Evolutionary conservation across 2,888 invertebrate species (phyloP).

Genomic region (Dicycla oo): DNA sequence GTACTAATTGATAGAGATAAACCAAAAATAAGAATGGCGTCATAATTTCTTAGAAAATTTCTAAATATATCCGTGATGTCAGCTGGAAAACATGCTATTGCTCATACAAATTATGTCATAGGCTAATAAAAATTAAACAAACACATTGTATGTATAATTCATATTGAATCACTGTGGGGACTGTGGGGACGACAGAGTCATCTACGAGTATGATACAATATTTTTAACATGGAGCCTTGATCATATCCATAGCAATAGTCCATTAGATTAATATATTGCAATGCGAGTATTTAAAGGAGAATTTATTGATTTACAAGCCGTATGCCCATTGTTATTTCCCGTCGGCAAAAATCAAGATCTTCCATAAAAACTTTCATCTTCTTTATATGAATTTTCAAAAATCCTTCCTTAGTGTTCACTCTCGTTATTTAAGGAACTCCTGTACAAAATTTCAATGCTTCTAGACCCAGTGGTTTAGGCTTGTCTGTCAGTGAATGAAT

Average conservation of each 20-base stretch:
- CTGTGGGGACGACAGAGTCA: constrained; percentile 11
- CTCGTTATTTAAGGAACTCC: too few species aligned
- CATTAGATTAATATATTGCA: not conserved
- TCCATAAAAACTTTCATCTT: not conserved
- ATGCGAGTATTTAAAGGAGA: not conserved
- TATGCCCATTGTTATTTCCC: not conserved
- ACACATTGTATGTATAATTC: constrained; percentile 23
- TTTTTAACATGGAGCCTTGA: too few species aligned
- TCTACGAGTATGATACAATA: not conserved
- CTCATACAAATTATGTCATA: constrained; percentile 57
- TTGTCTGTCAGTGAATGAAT: not conserved
- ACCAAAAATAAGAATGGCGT: constrained; percentile 66
- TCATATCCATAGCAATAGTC: not conserved
- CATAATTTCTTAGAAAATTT: constrained; percentile 62
- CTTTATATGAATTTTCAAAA: not conserved
- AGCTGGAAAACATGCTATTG: constrained; percentile 53
- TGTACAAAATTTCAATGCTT: not conserved
- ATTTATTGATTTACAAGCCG: not conserved
- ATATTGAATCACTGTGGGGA: not conserved
- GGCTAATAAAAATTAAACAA: constrained; percentile 43
- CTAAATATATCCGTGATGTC: constrained; percentile 71
- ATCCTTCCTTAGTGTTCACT: not conserved
- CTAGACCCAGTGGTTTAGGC: too few species aligned
- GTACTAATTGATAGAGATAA: constrained; percentile 39
- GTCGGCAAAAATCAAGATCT: not conserved